Evolutionary conservation across 2,888 invertebrate species (phyloP).

Genomic region (Bruchidius siliquastri): DNA sequence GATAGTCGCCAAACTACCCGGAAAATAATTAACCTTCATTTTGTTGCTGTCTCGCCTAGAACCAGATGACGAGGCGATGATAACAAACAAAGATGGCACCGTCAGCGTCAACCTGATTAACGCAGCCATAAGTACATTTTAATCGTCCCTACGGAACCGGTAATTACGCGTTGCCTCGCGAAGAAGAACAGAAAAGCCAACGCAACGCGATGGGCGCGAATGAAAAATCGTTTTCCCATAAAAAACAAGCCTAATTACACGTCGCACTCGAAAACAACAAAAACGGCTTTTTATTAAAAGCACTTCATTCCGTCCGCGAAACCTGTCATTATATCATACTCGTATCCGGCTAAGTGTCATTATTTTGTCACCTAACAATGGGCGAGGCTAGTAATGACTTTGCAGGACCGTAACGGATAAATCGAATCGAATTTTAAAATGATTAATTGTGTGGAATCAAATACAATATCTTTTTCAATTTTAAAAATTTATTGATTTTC

Average conservation of each 20-base stretch:
- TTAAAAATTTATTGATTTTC: no score
- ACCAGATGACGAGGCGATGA: not conserved
- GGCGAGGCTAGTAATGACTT: slow-evolving; percentile 23
- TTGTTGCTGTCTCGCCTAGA: not conserved
- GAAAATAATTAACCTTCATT: not conserved
- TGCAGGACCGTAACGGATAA: slow-evolving; percentile 36
- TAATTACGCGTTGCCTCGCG: not conserved
- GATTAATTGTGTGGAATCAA: no score
- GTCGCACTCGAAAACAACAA: not conserved
- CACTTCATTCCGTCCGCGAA: slow-evolving; percentile 14
- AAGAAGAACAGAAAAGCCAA: not conserved
- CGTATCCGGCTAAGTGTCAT: slow-evolving; percentile 15
- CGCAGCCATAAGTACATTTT: not conserved
- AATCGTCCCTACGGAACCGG: not conserved
- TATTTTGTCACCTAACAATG: slow-evolving; percentile 20
- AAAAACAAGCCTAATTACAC: not conserved
- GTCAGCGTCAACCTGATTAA: not conserved
- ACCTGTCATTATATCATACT: slow-evolving; percentile 16
- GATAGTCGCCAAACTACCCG: no score
- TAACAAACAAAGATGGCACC: not conserved
- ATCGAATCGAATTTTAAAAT: no score
- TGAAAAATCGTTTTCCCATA: not conserved
- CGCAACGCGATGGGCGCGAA: not conserved
- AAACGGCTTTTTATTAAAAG: slow-evolving; percentile 15
- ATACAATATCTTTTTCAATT: no score